Base-by-base conservation (phyloP, 2,113 vertebrate species). In the Hyla sarda region DNA sequence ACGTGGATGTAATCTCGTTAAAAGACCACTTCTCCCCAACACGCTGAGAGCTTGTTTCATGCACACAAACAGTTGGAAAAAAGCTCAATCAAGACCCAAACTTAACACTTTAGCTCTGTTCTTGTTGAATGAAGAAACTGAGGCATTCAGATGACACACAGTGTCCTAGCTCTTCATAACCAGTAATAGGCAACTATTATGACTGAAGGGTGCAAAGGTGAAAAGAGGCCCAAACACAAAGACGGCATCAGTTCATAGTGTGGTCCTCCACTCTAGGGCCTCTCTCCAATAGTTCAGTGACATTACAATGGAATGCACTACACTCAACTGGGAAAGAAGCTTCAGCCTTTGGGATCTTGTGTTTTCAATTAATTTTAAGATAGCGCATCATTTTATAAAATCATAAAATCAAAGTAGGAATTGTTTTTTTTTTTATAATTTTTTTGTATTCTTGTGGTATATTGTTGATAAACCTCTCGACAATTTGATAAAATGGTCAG, bases 21-120 rank as follows among this genome's bases (percentile, higher is more conserved):
- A 96, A 96, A 96, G 96, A 92, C 96, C 97, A 95, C 95, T 97
- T 94, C 96, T 93, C 93, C 96, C 93, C 94, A 93, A 93, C 92
- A 95, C 92, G 94, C 93, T 91, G 92, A 95, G 95, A 95, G 93
- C 91, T 93, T 94, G 92, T 96, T 96, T 94, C 94, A 94, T 92
- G 95, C 93, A 93, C 93, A 95, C 95, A 95, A 93, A 94, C 92
- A 90, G 93, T 92, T 93, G 91, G 92, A 92, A 95, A 94, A 94
- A 95, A 94, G 93, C 91, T 94, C 87, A 92, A 94, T 88, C 80
- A 89, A 84, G 67, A 88, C 62, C 65, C 95, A 94, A 95, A 93
- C 92, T 95, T 93, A 94, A 93, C 89, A 88, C 91, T 93, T 95
- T 92, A 91, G 89, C 91, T 88, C 91, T 93, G 93, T 94, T 92